A percentile compares a stretch with the other conserved stretches of the same genome.
Conservation (phyloP, 1,140 invertebrate species). For the Ectropis grisescens region DNA sequence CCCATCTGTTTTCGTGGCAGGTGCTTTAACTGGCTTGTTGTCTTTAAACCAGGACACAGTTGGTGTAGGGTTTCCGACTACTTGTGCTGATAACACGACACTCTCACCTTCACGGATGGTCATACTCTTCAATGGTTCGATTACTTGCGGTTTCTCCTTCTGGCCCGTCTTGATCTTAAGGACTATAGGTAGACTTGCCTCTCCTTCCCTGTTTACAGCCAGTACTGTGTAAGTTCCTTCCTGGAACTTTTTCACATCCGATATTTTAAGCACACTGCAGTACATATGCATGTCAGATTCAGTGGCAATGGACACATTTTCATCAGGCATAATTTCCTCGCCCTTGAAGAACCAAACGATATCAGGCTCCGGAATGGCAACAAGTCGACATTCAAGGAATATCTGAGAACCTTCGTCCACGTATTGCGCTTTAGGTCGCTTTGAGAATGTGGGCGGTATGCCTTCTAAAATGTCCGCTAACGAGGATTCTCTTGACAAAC, state of each 20-base stretch:
- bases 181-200: conserved; percentile 84
- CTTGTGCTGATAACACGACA: conserved; percentile 80
- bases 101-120: conserved; percentile 84
- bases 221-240: conserved; percentile 91
- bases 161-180: conserved; percentile 85
- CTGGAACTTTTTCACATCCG: conserved; percentile 81
- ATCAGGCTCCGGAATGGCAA: conserved; percentile 91
- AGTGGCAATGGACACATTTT: conserved; percentile 78
- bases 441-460: conserved; percentile 93
- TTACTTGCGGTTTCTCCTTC: conserved; percentile 83
- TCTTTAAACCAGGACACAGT: conserved; percentile 86
- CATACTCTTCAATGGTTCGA: conserved; percentile 82
- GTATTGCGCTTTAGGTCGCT: conserved; percentile 86
- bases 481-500: conserved; percentile 89
- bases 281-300: conserved; percentile 94
- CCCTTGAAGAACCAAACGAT: conserved; percentile 87
- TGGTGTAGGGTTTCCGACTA: conserved; percentile 85
- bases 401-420: conserved; percentile 86
- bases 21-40: conserved; percentile 75
- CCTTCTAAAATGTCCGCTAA: conserved; percentile 92
- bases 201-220: conserved; percentile 91
- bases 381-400: conserved; percentile 86
- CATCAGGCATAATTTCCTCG: conserved; percentile 76
- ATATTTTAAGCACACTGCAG: conserved; percentile 84
- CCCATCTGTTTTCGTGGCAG: conserved; percentile 74